Conservation (phyloP, 2,888 invertebrate species). For the Ctenicera cuprea region DNA sequence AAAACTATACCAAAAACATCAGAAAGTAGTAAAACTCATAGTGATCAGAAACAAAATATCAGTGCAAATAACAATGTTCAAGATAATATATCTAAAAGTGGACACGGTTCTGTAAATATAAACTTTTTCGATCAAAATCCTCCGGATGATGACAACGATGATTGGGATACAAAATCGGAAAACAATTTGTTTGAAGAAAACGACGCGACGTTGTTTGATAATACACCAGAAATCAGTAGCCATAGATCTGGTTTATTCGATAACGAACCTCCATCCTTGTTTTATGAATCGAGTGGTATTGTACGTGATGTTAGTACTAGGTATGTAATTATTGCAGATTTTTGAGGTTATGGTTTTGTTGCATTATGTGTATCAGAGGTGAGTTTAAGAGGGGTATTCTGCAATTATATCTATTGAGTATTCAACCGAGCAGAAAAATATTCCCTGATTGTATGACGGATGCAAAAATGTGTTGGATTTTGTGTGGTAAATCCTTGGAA, state of each 20-base stretch:
- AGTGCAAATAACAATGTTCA: neutral
- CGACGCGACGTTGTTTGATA: slow-evolving; percentile 55
- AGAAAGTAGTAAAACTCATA: too few relatives aligned
- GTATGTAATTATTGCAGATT: slow-evolving; percentile 36
- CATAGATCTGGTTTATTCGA: slow-evolving; percentile 63
- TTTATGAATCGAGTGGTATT: slow-evolving; percentile 63
- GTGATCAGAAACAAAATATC: neutral
- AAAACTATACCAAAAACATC: too few relatives aligned
- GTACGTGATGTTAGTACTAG: slow-evolving; percentile 60
- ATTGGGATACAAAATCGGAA: slow-evolving; percentile 66
- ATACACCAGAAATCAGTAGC: slow-evolving; percentile 44
- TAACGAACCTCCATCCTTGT: slow-evolving; percentile 65
- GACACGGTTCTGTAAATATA: neutral
- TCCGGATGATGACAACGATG: slow-evolving; percentile 58
- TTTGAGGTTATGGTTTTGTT: too few relatives aligned
- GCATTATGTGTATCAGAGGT: too few relatives aligned
- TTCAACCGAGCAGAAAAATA: too few relatives aligned
- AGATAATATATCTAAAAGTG: neutral
- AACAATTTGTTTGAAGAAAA: slow-evolving; percentile 59
- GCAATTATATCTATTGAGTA: too few relatives aligned
- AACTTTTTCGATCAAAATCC: slow-evolving; percentile 59
- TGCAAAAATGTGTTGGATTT: too few relatives aligned
- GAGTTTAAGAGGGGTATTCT: too few relatives aligned
- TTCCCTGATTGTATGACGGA: too few relatives aligned
- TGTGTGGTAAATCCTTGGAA: too few relatives aligned